phyloP scores from a whole-genome alignment of 2,888 invertebrate species.

The Sarcophaga carnaria region DNA sequence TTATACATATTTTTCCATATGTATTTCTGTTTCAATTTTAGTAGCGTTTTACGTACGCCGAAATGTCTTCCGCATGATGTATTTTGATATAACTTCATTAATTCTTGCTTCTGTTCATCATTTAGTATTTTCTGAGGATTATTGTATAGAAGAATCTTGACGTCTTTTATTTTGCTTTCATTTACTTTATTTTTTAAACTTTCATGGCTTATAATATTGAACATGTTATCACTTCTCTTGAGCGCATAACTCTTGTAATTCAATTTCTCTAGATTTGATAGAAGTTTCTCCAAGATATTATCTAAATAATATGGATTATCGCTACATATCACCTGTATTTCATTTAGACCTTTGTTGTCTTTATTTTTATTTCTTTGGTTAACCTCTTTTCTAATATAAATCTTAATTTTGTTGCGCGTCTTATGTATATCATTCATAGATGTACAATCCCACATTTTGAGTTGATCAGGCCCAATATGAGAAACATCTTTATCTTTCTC shows the following conservation, averaged over 20 bases:
- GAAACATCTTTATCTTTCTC: too few relatives aligned
- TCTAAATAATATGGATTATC: too few relatives aligned
- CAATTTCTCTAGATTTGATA: not conserved
- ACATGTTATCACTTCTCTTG: slow-evolving; percentile 1
- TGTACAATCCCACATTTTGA: too few relatives aligned
- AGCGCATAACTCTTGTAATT: slow-evolving; percentile 3
- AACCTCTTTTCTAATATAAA: too few relatives aligned
- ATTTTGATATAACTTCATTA: not conserved
- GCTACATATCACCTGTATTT: too few relatives aligned
- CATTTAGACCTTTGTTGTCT: not conserved
- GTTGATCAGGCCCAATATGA: too few relatives aligned
- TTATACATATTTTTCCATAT: not conserved
- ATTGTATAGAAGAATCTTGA: not conserved
- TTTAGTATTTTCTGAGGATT: not conserved
- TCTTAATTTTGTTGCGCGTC: too few relatives aligned
- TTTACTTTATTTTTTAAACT: not conserved
- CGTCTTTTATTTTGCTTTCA: not conserved
- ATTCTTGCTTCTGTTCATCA: not conserved
- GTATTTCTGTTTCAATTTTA: not conserved
- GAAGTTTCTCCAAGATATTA: too few relatives aligned
- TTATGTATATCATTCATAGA: too few relatives aligned
- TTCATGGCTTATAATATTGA: not conserved
- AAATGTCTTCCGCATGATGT: not conserved
- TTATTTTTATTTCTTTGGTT: too few relatives aligned
- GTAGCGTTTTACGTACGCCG: not conserved